These are phyloP conservation scores for Paramormyrops kingsleyae DNA, from an alignment of 2,113 vertebrate genomes.

Conservation along the genomic window DNA sequence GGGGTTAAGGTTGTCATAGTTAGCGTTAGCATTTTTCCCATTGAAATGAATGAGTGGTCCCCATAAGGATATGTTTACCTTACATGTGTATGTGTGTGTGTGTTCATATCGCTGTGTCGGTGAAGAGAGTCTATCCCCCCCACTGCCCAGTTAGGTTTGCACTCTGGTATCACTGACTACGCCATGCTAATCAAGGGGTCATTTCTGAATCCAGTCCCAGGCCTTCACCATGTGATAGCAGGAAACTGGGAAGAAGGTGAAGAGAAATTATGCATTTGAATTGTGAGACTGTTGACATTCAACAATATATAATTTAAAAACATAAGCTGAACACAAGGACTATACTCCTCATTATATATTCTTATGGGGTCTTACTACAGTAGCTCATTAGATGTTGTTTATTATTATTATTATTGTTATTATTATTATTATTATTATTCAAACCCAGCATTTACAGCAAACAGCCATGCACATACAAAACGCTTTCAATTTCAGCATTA, in stretches of 20 bases:
- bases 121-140: not conserved
- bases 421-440: not conserved
- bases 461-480: not conserved
- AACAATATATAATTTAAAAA: not conserved
- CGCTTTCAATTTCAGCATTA: not conserved
- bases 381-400: not conserved
- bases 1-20: too few species aligned
- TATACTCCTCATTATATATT: not conserved
- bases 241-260: not conserved
- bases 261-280: not conserved
- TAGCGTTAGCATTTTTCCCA: too few species aligned
- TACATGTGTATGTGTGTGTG: not conserved
- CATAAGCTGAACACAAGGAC: not conserved
- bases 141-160: not conserved
- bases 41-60: too few species aligned
- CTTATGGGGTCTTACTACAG: not conserved
- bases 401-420: not conserved
- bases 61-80: too few species aligned
- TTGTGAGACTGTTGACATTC: not conserved
- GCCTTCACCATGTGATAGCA: slow-evolving; percentile 26
- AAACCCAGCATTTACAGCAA: not conserved
- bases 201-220: slow-evolving; percentile 15
- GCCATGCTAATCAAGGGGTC: not conserved
- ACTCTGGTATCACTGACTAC: not conserved
- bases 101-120: not conserved